phyloP scores from a whole-genome alignment of 2,888 invertebrate genomes.

The Coleophora flavipennella region DNA sequence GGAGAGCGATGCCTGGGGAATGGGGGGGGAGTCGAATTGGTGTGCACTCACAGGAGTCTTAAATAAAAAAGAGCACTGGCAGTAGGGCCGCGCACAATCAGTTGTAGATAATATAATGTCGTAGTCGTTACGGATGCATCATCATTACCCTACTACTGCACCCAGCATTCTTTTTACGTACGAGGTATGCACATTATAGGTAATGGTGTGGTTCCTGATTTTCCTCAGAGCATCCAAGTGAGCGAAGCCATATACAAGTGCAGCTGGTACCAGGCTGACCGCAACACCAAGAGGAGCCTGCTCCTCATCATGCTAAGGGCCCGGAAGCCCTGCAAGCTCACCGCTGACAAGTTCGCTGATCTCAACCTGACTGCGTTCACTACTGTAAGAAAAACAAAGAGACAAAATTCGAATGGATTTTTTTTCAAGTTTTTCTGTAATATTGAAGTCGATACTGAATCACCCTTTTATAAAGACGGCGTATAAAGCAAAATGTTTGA shows the following conservation, averaged over 20 bases:
- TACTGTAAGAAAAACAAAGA: slow-evolving; percentile 40
- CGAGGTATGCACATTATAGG: too few relatives aligned
- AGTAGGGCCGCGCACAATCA: too few relatives aligned
- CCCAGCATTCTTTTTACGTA: too few relatives aligned
- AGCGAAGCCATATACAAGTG: slow-evolving; percentile 36
- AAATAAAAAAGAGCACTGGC: too few relatives aligned
- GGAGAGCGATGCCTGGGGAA: too few relatives aligned
- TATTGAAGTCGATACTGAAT: not conserved
- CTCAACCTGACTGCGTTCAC: slow-evolving; percentile 45
- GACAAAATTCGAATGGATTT: too few relatives aligned
- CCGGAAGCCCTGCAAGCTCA: slow-evolving; percentile 45
- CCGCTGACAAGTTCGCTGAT: slow-evolving; percentile 45
- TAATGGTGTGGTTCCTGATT: not conserved
- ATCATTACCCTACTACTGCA: too few relatives aligned
- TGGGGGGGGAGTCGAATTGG: too few relatives aligned
- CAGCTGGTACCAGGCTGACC: slow-evolving; percentile 38
- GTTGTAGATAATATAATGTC: too few relatives aligned
- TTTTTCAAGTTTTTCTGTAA: slow-evolving; percentile 1
- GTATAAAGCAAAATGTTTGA: too few relatives aligned
- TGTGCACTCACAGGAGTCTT: too few relatives aligned
- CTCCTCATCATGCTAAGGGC: slow-evolving; percentile 38
- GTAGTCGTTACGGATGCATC: too few relatives aligned
- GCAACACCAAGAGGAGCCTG: slow-evolving; percentile 28
- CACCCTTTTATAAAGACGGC: not conserved
- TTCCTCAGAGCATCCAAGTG: slow-evolving; percentile 41